Conservation (phyloP, 2,797 vertebrate genomes). For the Prionace glauca region DNA sequence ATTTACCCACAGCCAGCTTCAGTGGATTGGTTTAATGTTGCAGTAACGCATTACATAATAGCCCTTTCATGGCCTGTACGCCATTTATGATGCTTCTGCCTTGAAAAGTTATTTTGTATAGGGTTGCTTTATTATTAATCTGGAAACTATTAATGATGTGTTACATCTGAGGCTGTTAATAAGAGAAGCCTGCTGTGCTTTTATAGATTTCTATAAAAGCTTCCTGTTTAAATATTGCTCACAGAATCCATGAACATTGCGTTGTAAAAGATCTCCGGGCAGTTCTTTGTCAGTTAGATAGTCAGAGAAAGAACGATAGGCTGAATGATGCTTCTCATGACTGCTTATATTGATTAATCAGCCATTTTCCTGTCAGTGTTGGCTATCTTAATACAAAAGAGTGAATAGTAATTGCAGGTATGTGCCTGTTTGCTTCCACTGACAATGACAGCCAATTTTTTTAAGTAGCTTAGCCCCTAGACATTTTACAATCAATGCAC, state of each 20-base stretch:
- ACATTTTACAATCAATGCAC: slow-evolving; percentile 23
- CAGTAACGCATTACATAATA: neutral
- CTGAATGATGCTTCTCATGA: neutral
- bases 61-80: neutral
- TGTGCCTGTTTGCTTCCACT: slow-evolving; percentile 16
- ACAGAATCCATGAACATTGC: neutral
- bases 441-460: slow-evolving; percentile 7
- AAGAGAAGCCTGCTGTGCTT: neutral
- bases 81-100: neutral
- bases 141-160: neutral
- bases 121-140: neutral
- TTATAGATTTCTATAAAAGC: neutral
- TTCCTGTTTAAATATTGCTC: neutral
- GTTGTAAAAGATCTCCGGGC: neutral
- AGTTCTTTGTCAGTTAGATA: neutral
- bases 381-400: slow-evolving; percentile 2
- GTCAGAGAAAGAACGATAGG: neutral
- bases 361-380: neutral
- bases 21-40: neutral
- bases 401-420: neutral
- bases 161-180: slow-evolving; percentile 14
- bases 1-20: neutral
- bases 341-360: neutral
- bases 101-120: neutral
- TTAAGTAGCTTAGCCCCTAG: slow-evolving; percentile 2